Base-by-base conservation (phyloP, 53 echinoderm and acorn worm species). In the Actinopyga echinites region DNA sequence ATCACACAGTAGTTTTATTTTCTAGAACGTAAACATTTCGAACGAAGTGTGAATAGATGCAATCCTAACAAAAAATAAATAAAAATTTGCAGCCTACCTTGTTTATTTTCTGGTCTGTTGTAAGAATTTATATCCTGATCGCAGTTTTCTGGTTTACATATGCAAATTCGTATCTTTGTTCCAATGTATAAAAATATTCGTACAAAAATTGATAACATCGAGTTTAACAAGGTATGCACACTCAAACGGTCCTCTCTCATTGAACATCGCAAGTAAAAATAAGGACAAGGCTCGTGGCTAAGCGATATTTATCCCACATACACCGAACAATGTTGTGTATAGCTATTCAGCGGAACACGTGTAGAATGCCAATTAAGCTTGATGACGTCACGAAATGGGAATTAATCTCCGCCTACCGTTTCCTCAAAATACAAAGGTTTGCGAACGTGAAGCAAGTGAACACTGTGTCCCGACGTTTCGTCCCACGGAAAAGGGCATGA, bases 291-390 rank as follows among this genome's bases (percentile, higher is more conserved):
- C 71, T 71, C 42, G 2, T 42, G 42, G 34, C 43, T 71, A 38
- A 40, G 26, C 42, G 71, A 37, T 71, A 71, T 71, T 71, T 71
- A 71, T 71, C 23, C 42, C 71, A 42, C 44, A 44, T 71, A 71
- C 44, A 71, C 71, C 15, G 26, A 71, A 25, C 71, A 40, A 40
- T 71, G 71, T 40, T 71, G 71, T 71, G 71, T 71, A 71, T 40
- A 71, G 71, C 71, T 44, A 71, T 71, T 71, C 71, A 22, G 23
- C 45, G 20, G 71, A 71, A 71, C 71, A 71, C 71, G 71, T 71
- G 71, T 71, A 71, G 71, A 43, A 71, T 71, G 44, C 71, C 71
- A 71, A 71, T 71, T 71, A 71, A 71, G 71, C 42, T 40, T 71
- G 44, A 71, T 71, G 71, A 71, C 71, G 71, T 71, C 71, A 71